Base-by-base conservation (phyloP, 1,140 invertebrate species). In the Danaus plexippus region DNA sequence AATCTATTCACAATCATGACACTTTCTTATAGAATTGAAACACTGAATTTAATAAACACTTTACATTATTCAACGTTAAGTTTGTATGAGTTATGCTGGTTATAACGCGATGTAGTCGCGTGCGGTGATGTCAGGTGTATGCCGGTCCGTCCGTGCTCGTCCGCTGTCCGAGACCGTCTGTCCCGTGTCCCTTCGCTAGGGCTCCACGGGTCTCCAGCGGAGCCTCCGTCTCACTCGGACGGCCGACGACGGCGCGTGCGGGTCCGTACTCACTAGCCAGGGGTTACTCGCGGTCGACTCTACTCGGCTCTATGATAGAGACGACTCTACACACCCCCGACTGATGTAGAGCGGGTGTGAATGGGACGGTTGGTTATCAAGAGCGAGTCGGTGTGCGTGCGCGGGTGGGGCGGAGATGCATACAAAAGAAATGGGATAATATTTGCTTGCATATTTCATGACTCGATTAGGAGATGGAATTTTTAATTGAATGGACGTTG, bases 111-210 rank as follows among this genome's bases (percentile, higher is more conserved):
- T 81, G 70, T 69, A 75, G 69, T 75, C 62, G 72, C 75, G 80
- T 74, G 76, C 71, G 73, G 71, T 75, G 66, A 68, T 66, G 72
- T 74, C 83, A 86, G 80, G 83, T 85, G 79, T 73, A 60, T 75
- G 77, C 75, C 77, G 80, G 73, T 73, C 72, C 81, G 80, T 83
- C 85, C 84, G 80, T 82, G 83, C 85, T 80, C 82, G 87, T 76
- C 87, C 84, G 86, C 71, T 87, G 87, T 87, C 84, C 85, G 82
- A 85, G 81, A 81, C 78, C 85, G 87, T 88, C 85, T 88, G 85
- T 86, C 85, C 85, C 79, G 74, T 85, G 80, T 84, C 83, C 83
- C 83, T 86, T 86, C 78, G 77, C 83, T 77, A 84, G 80, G 80
- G 80, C 83, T 82, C 77, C 74, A 68, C 75, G 75, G 76, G 68